Evolutionary conservation across 2,797 vertebrate genomes (phyloP), one percentile per base, ranked within the genome.

Genomic region (Semotilus atromaculatus): DNA sequence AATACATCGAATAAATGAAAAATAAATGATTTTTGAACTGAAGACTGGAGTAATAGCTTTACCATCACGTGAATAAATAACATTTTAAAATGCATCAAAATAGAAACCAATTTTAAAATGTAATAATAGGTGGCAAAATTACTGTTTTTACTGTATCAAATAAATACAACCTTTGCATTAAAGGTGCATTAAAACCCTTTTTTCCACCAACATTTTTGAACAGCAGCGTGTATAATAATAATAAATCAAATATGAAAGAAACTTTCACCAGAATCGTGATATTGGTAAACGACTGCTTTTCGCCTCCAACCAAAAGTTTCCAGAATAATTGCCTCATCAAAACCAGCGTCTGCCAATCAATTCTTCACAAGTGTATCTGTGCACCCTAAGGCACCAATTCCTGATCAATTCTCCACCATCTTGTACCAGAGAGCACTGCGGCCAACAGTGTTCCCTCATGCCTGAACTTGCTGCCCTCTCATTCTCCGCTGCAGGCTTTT

Each of bases 401-500:
- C 36, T 31, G 16, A 51, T 83, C 71, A 83, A 14, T 40, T 40
- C 60, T 26, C 34, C 72, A 83, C 38, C 58, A 40, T 66, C 60
- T 23, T 26, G 45, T 45, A 84, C 26, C 64, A 68, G 51, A 70
- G 64, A 68, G n/a, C 74, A 70, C 48, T 14, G 36, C 8, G 13
- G 62, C 82, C 73, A 55, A 16, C 77, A 34, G 68, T 36, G 67
- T 34, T 84, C 74, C 64, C 82, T 67, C 76, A 78, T 53, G 70
- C 51, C 76, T 76, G 45, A 77, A 55, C 79, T 76, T 81, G 71
- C 66, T 81, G 67, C 75, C 67, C 87, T 77, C 36, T 81, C 80
- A 60, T 78, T 79, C 83, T 45, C 64, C 53, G 34, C 73, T 36
- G 71, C 82, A 70, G 71, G 73, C 66, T 38, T 67, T 83, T 89